phyloP scores from a whole-genome alignment of 2,797 vertebrate genomes.

The Podargus strigoides region DNA sequence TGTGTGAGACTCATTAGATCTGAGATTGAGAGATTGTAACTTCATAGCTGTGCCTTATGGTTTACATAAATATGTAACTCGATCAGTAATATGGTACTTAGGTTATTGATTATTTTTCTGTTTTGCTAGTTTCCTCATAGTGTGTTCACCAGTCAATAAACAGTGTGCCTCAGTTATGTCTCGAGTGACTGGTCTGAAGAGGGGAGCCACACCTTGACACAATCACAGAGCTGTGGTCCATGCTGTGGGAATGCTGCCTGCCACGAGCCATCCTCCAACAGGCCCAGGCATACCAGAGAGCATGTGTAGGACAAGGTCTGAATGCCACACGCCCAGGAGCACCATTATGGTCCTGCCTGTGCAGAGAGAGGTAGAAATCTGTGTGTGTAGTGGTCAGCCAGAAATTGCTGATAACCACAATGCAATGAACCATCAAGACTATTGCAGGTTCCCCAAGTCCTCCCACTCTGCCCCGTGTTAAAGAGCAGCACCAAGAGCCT shows the following conservation, averaged over 20 bases:
- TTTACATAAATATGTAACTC: background rate
- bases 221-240: background rate
- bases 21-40: background rate
- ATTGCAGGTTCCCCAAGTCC: background rate
- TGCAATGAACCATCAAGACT: fast-evolving
- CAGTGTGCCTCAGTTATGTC: background rate
- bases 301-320: fast-evolving
- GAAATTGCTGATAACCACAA: background rate
- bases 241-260: fast-evolving
- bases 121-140: background rate
- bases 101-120: background rate
- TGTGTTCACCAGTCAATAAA: background rate
- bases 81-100: background rate
- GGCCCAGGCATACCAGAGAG: background rate
- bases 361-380: background rate
- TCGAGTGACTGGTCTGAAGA: background rate
- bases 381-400: background rate
- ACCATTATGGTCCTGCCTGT: background rate
- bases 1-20: fast-evolving
- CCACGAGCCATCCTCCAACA: background rate
- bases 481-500: background rate
- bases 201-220: background rate
- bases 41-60: background rate
- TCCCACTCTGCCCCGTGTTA: fast-evolving
- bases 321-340: fast-evolving